Evolutionary conservation across 92 coral and sea anemone species (phyloP), one percentile per base, ranked within the genome.

Genomic region (Scolanthus callimorphus): DNA sequence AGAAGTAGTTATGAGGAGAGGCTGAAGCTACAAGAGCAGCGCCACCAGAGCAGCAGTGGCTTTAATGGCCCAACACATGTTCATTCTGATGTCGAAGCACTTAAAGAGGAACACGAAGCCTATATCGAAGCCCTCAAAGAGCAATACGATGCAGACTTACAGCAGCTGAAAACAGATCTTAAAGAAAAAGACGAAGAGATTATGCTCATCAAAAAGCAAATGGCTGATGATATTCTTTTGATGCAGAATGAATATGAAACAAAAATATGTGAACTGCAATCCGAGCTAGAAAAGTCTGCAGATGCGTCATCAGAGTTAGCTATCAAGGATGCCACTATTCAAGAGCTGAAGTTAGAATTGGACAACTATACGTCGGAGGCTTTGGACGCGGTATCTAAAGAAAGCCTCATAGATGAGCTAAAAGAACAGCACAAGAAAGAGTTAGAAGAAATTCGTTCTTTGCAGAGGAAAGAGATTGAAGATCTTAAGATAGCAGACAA

Each of bases 161-260:
- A 39, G 17, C 67, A 71, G 60, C 39, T 92, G 64, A 75, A 67
- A 38, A 49, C 57, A 54, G 80, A 84, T 54, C 44, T 84, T 45
- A 39, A 76, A 30, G 73, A 69, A 29, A 46, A 63, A 52, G 76
- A 60, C 11, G 53, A 49, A 25, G 66, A 85, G 11, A 60, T 65
- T 23, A 50, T 57, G n/a, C 66, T 39, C 1, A 71, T 55, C 3
- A 80, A 80, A 39, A 55, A 41, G 25, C 77, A 64, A 46, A 71
- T 73, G 63, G 76, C 82, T 25, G 73, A 63, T 39, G 92, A 80
- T 55, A 17, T 77, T 28, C 17, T 64, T 69, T 59, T 59, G 23
- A 72, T 89, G 96, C 85, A 69, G 24, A 49, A 63, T 53, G 91
- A 79, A 46, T 85, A 57, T 70, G 91, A 80, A 60, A 45, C 66